phyloP scores from a whole-genome alignment of 2,113 vertebrate species.

The Mastomys coucha region DNA sequence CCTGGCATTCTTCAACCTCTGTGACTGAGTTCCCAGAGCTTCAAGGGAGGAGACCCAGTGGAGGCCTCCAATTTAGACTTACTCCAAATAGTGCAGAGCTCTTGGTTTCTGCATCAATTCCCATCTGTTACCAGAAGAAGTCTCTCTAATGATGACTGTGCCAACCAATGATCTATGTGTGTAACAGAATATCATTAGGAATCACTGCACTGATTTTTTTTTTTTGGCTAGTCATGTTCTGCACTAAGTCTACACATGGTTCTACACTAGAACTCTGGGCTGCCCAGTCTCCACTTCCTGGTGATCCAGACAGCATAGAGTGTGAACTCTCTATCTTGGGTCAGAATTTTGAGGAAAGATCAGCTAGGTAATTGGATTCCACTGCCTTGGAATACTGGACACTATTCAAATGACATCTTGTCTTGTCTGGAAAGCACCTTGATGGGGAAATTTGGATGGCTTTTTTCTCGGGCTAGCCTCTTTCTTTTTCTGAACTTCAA shows the following conservation, averaged over 20 bases:
- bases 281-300: not conserved
- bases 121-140: not conserved
- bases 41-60: not conserved
- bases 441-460: not conserved
- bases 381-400: not conserved
- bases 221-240: not conserved
- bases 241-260: not conserved
- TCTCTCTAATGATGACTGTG: not conserved
- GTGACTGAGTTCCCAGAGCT: not conserved
- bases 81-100: accelerated
- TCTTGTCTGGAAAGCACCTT: not conserved
- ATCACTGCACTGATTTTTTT: not conserved
- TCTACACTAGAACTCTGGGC: not conserved
- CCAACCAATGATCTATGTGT: too few species aligned
- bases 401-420: not conserved
- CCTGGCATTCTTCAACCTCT: not conserved
- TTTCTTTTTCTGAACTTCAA: not conserved
- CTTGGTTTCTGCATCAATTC: not conserved
- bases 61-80: not conserved
- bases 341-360: not conserved
- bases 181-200: not conserved
- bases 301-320: not conserved
- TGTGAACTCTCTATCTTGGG: not conserved
- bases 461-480: not conserved
- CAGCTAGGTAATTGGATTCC: not conserved